Conservation (phyloP, 2,797 vertebrate genomes). For the Oreochromis mossambicus region DNA sequence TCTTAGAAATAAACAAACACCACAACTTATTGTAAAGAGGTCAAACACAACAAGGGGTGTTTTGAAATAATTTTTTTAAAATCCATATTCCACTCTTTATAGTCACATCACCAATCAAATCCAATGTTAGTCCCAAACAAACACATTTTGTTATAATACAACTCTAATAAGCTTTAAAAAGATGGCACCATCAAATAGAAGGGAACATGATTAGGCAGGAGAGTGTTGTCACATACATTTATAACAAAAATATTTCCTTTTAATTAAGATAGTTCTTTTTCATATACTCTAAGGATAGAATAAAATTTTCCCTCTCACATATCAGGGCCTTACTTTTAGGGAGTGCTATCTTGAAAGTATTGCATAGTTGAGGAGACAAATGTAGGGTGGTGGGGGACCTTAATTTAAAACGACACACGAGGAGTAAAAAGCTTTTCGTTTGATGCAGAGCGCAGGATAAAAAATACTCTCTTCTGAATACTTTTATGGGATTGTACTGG, state of each 20-base stretch:
- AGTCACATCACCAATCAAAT: slow-evolving; percentile 56
- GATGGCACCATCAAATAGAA: slow-evolving; percentile 69
- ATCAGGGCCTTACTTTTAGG: slow-evolving; percentile 37
- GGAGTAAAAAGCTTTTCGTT: slow-evolving; percentile 36
- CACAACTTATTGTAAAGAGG: neutral
- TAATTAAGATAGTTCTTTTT: slow-evolving; percentile 47
- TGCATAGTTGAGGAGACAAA: slow-evolving; percentile 70
- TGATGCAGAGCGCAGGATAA: slow-evolving; percentile 23
- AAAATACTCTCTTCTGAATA: slow-evolving; percentile 50
- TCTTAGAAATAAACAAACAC: neutral
- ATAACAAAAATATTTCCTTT: slow-evolving; percentile 69
- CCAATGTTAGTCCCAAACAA: slow-evolving; percentile 46
- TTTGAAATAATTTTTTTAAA: slow-evolving; percentile 43
- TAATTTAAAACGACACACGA: slow-evolving; percentile 41
- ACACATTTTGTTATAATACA: slow-evolving; percentile 57
- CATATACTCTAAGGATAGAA: slow-evolving; percentile 64
- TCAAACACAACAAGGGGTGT: slow-evolving; percentile 9
- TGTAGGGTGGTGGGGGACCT: neutral
- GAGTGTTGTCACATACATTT: slow-evolving; percentile 31
- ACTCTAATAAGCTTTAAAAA: slow-evolving; percentile 66
- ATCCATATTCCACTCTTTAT: slow-evolving; percentile 51
- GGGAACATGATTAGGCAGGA: slow-evolving; percentile 36
- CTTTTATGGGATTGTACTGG: slow-evolving; percentile 48
- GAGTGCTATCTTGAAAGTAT: slow-evolving; percentile 56
- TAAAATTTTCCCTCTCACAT: slow-evolving; percentile 57